Conservation (phyloP, 2,113 vertebrate species). For the Isurus oxyrinchus region DNA sequence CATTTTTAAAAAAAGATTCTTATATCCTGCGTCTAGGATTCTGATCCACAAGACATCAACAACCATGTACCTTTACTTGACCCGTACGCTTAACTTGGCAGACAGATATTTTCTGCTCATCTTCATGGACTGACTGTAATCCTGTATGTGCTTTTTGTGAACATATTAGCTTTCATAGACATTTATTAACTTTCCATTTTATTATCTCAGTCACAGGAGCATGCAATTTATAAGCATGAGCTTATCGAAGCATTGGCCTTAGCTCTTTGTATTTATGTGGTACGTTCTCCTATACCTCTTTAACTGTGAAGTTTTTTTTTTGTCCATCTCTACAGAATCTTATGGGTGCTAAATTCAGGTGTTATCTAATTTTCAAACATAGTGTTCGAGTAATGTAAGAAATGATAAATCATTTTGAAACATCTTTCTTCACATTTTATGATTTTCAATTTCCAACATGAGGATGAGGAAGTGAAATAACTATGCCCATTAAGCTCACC, state of each 20-base stretch:
- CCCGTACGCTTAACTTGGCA: background rate
- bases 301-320: background rate
- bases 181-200: background rate
- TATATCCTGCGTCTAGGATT: background rate
- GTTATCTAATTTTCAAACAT: background rate
- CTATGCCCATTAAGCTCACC: background rate
- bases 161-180: background rate
- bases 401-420: constrained; percentile 14
- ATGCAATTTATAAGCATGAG: background rate
- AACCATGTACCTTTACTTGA: background rate
- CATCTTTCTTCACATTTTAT: background rate
- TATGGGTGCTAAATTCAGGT: background rate
- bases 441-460: background rate
- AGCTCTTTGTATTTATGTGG: background rate
- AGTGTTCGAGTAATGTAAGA: background rate
- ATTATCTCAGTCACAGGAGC: background rate
- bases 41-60: background rate
- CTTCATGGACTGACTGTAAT: background rate
- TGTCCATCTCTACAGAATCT: background rate
- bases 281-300: background rate
- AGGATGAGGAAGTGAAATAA: background rate
- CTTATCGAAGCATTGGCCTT: background rate
- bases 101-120: background rate
- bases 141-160: background rate
- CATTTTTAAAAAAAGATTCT: background rate